These are phyloP conservation scores for Coccyzus lansbergi DNA, from an alignment of 2,797 vertebrate species.

Conservation along the genomic window DNA sequence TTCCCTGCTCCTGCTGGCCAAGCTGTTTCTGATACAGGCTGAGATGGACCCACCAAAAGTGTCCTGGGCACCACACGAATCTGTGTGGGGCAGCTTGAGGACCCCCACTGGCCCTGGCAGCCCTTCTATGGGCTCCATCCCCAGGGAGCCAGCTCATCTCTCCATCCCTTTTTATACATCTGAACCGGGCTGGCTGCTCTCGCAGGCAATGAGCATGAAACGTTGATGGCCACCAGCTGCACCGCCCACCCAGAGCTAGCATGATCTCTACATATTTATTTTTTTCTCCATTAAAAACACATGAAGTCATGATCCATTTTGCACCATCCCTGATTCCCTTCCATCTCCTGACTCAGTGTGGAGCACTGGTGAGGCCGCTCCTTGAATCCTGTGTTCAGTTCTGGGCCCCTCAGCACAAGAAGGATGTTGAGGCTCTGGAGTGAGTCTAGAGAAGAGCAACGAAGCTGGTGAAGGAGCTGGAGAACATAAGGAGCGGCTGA, in stretches of 20 bases:
- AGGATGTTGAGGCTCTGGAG: no score
- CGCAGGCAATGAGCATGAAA: not conserved
- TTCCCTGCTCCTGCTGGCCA: no score
- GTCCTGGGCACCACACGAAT: fast-evolving
- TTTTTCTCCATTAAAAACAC: conserved; percentile 36
- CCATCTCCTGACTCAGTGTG: not conserved
- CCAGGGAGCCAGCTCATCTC: not conserved
- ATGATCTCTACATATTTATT: conserved; percentile 21
- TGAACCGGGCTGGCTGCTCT: not conserved
- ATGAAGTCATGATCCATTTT: not conserved
- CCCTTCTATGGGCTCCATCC: fast-evolving
- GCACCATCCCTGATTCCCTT: not conserved
- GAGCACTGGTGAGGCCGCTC: no score
- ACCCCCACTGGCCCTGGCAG: not conserved
- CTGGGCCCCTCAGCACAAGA: no score
- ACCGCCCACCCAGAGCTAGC: not conserved
- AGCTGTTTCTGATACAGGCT: no score
- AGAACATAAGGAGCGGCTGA: no score
- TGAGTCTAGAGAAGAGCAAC: no score
- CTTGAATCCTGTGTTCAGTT: no score
- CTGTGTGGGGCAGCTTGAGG: fast-evolving
- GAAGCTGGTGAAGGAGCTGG: no score
- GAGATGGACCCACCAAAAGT: not conserved
- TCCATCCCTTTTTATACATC: not conserved
- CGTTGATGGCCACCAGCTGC: not conserved